These are phyloP conservation scores for Melanotaenia pygmaea DNA, from an alignment of 2,797 vertebrate species.

Conservation along the genomic window DNA sequence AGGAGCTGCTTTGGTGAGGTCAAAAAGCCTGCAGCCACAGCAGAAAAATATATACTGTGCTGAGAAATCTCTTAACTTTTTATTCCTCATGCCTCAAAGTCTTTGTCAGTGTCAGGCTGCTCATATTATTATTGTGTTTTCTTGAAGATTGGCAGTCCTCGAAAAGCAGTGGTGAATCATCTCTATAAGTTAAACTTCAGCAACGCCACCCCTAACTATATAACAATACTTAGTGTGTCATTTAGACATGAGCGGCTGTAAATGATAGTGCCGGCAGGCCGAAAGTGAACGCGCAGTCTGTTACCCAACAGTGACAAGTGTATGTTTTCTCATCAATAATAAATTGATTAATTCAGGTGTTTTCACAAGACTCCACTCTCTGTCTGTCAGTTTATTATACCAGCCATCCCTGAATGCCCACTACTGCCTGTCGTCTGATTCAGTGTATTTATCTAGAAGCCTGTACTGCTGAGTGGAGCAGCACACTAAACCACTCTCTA, in stretches of 20 bases:
- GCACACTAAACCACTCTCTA: conserved; percentile 37
- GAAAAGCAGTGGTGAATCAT: conserved; percentile 27
- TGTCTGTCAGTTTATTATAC: conserved; percentile 14
- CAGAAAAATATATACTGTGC: conserved; percentile 37
- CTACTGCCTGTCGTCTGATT: conserved; percentile 28
- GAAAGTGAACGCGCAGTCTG: background rate
- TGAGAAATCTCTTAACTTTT: conserved; percentile 19
- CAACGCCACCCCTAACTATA: conserved; percentile 10
- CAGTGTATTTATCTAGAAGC: conserved; percentile 15
- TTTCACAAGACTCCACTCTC: conserved; percentile 30
- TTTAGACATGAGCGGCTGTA: conserved; percentile 13
- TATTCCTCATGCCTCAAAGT: conserved; percentile 31
- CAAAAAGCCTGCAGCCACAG: conserved; percentile 32
- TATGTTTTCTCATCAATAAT: conserved; percentile 28
- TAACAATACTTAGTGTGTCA: conserved; percentile 23
- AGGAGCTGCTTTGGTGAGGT: conserved; percentile 42
- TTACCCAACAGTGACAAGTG: conserved; percentile 8
- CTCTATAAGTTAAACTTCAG: conserved; percentile 17
- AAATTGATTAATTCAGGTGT: conserved; percentile 28
- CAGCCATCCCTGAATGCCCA: conserved; percentile 11
- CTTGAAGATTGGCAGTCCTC: conserved; percentile 27
- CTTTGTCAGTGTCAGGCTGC: conserved; percentile 37
- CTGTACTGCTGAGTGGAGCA: conserved; percentile 23
- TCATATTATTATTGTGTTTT: conserved; percentile 38
- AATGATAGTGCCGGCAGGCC: conserved; percentile 1